Base-by-base conservation (phyloP, 2,797 vertebrate species). In the Setipinna tenuifilis region DNA sequence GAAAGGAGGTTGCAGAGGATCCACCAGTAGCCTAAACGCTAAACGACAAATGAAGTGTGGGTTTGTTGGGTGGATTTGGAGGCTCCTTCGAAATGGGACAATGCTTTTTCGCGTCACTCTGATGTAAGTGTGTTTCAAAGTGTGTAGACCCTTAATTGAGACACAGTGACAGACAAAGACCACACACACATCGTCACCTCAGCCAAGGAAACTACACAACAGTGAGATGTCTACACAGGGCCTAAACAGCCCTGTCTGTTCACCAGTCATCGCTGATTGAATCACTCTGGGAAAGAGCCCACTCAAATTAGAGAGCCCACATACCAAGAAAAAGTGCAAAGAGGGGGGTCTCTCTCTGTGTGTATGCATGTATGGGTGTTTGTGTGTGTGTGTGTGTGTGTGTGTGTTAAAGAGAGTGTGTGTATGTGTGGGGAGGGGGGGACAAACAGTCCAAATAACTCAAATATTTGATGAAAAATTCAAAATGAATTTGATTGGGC, bases 391-490 rank as follows among this genome's bases (percentile, higher is more conserved):
- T 68, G 65, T 31, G 62, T 61, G 61, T 65, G 61, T 65, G 61
- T 65, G 23, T 28, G 62, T 14, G 23, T 12, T n/a, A 21, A n/a
- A 21, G 61, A 11, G 62, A 17, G 68, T 0, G 68, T 19, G 68
- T 11, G 68, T 21, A 3, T 23, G 4, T 41, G 68, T 41, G 65
- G 6, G 23, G 10, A 0, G 10, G 25, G 65, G 28, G 25, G 12
- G 10, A 28, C 23, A 68, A 58, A 83, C 65, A 82, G 68, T 86
- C 57, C 25, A 58, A 71, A 23, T 89, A 87, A 89, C 83, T 87
- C 81, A 89, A 87, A 87, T 83, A 65, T 84, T 83, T 68, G 44
- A 87, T 84, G 82, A 88, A 84, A 17, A 58, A 19, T 48, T 65
- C 12, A 2, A n/a, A 80, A 81, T 81, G 44, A 80, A 81, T 81